These are phyloP conservation scores for Zaprionus nigranus DNA, from an alignment of 1,140 invertebrate genomes.

Conservation along the genomic window DNA sequence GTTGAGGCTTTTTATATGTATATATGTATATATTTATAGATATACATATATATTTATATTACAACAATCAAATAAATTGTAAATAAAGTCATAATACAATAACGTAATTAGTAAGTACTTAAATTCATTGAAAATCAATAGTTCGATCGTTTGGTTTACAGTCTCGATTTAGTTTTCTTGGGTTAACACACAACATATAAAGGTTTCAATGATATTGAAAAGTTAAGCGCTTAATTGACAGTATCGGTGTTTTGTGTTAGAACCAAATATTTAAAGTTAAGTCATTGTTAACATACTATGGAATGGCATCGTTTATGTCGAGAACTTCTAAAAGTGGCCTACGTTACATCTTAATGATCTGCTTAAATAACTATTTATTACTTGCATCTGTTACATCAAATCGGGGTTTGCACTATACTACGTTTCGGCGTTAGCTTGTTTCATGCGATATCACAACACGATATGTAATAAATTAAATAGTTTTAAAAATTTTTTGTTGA, in stretches of 20 bases:
- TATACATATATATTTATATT: constrained; percentile 43
- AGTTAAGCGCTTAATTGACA: constrained; percentile 58
- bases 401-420: constrained; percentile 11
- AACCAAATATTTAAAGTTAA: constrained; percentile 23
- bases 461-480: not conserved
- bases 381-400: constrained; percentile 1
- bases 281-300: constrained; percentile 48
- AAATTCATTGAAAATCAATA: constrained; percentile 46
- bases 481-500: not conserved
- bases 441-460: not conserved
- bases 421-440: not conserved
- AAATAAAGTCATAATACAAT: constrained; percentile 59
- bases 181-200: constrained; percentile 23
- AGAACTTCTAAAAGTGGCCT: constrained; percentile 46
- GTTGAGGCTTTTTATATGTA: constrained; percentile 39
- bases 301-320: constrained; percentile 73
- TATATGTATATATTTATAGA: constrained; percentile 31
- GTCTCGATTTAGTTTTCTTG: constrained; percentile 46
- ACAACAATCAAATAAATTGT: constrained; percentile 56
- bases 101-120: constrained; percentile 62
- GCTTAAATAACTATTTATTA: constrained; percentile 23
- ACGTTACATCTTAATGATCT: constrained; percentile 45
- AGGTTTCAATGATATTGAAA: constrained; percentile 9
- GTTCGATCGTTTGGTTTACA: constrained; percentile 49
- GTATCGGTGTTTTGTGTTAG: constrained; percentile 13